Conservation (phyloP, 2,797 vertebrate species). For the Steatocranus sp. region DNA sequence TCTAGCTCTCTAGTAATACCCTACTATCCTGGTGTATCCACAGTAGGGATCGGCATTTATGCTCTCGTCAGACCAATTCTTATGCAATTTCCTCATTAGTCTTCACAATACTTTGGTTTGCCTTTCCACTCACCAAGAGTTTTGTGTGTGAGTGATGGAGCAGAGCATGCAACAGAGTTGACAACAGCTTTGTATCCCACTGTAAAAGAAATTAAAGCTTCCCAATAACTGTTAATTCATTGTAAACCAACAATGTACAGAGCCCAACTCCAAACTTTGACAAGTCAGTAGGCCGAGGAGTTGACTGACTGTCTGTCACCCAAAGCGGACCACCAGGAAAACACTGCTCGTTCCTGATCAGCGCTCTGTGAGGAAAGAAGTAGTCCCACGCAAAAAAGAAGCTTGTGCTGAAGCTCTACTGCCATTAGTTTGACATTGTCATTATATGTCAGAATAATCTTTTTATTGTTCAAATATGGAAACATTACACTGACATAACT, state of each 20-base stretch:
- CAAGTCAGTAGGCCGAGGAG: not conserved
- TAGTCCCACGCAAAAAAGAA: not conserved
- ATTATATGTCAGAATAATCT: not conserved
- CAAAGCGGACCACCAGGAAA: not conserved
- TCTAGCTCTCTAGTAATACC: not conserved
- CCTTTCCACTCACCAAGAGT: not conserved
- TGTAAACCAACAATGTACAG: not conserved
- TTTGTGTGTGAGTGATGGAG: not conserved
- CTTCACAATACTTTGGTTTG: not conserved
- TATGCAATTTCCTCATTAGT: not conserved
- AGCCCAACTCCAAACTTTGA: not conserved
- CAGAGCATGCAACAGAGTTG: not conserved
- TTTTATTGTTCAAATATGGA: not conserved
- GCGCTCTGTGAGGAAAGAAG: not conserved
- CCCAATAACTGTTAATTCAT: not conserved
- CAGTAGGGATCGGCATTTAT: not conserved
- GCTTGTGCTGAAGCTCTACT: not conserved
- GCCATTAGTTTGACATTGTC: not conserved
- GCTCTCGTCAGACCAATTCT: not conserved
- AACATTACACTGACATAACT: not conserved
- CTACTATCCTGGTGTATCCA: not conserved
- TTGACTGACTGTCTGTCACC: not conserved
- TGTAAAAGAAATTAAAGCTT: not conserved
- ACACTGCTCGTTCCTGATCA: not conserved
- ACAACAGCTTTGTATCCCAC: not conserved